Evolutionary conservation across 1,140 invertebrate species (phyloP), one percentile per base, ranked within the genome.

Genomic region (Euura saliciscinereae): DNA sequence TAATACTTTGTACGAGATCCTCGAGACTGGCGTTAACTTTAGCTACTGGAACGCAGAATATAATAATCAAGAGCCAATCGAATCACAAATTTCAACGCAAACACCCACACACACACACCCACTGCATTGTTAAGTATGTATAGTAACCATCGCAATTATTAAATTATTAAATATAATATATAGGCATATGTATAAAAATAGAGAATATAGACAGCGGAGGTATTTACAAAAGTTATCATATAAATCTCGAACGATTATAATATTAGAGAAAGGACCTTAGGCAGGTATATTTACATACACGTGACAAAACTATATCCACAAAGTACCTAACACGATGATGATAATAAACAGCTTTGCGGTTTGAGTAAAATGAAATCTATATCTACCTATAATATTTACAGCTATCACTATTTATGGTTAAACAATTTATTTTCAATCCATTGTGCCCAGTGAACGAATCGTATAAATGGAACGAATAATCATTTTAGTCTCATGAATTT

Each of bases 111-210:
- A 28, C 8, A 59, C 51, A 59, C 51, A 59, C 51, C 51, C 3
- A 59, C 51, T 59, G 51, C 51, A 59, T 59, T 59, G 51, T 59
- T 59, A 59, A 59, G 51, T 59, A 59, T 59, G 51, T 8, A 59
- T 59, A 59, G 6, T 59, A 59, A 59, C 51, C 51, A 59, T 6
- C 13, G 51, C 51, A 6, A n/a, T 59, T 28, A 28, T 28, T 59
- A 11, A 59, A 59, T n/a, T 11, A 59, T 59, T 59, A 59, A 59
- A 59, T 59, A 59, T 28, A 28, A 28, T 28, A 28, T 28, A 28
- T 28, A 28, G 28, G 28, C 28, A 28, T 28, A 28, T 28, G 28
- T 28, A 28, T 28, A n/a, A 59, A 59, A 59, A 59, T 59, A 59
- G 10, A 59, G 51, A 3, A 59, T 59, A 59, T 11, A 59, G 51